Conservation (phyloP, 2,113 vertebrate genomes). For the Blennius ocellaris region DNA sequence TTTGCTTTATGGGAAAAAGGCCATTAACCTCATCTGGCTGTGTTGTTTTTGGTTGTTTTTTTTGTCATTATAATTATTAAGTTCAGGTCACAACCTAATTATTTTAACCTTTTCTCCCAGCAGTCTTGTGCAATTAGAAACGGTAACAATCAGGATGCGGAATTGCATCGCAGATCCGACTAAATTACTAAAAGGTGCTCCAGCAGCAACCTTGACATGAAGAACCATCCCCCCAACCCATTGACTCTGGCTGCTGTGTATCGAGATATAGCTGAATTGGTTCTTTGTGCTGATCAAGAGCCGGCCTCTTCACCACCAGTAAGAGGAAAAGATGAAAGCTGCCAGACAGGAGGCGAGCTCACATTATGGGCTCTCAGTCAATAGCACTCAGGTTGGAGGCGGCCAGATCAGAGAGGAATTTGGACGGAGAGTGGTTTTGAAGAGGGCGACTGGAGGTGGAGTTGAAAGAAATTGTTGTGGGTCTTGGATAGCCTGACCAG, state of each 20-base stretch:
- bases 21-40: conserved; percentile 9
- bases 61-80: conserved; percentile 4
- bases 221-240: neutral
- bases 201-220: neutral
- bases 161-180: neutral
- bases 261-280: conserved; percentile 17
- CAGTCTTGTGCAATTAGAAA: conserved; percentile 4
- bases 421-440: conserved; percentile 52
- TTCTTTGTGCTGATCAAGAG: conserved; percentile 62
- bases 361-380: conserved; percentile 54
- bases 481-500: conserved; percentile 37
- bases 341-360: conserved; percentile 35
- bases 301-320: conserved; percentile 41
- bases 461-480: conserved; percentile 58
- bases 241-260: conserved; percentile 2
- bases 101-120: neutral
- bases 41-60: too few relatives aligned
- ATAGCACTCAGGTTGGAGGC: conserved; percentile 50
- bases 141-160: neutral
- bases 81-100: conserved; percentile 5
- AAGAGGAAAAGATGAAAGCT: conserved; percentile 66
- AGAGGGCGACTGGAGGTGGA: conserved; percentile 51
- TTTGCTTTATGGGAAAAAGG: neutral
- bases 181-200: too few relatives aligned
- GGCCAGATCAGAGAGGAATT: conserved; percentile 58